Evolutionary conservation across 2,888 invertebrate genomes (phyloP), one percentile per base, ranked within the genome.

Genomic region (Drosophila borealis): DNA sequence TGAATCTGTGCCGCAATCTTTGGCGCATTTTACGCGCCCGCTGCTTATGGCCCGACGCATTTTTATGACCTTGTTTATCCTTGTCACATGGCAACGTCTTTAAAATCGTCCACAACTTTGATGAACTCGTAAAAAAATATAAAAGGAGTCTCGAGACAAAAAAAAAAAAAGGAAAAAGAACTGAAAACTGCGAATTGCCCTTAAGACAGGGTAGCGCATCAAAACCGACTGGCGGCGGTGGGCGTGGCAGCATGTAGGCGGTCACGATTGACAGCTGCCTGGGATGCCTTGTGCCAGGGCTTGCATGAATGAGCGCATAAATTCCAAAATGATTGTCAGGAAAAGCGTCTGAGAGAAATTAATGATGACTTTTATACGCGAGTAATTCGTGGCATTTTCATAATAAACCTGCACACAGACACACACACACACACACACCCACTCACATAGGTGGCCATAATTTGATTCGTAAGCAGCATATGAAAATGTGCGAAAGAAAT

Each of bases 331-430:
- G 74, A 81, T 77, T 89, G 82, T 70, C 79, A 84, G 64, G 60
- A 67, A 75, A 74, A 84, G 80, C 89, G 80, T 85, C 88, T 68
- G 80, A 76, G 72, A 69, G 72, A 86, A 86, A 86, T 86, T 89
- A 86, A 89, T 89, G 89, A 89, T 89, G 85, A 86, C 85, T 86
- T 86, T 86, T 85, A 86, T 86, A 76, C 70, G 88, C 89, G 72
- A 78, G 80, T 85, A 89, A 86, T 86, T 86, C 89, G 79, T 81
- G 89, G 89, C 61, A 85, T 89, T 86, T 86, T 89, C 56, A 81
- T 86, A 89, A 89, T 81, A 86, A 85, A 78, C 82, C 66, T 70
- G 56, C 56, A 53, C 72, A 50, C 34, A 62, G 44, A 50, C 39
- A 69, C 25, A 50, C 25, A 55, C 45, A 45, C 34, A 51, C 17